These are phyloP conservation scores for Myathropa florea DNA, from an alignment of 2,888 invertebrate genomes.

Conservation along the genomic window DNA sequence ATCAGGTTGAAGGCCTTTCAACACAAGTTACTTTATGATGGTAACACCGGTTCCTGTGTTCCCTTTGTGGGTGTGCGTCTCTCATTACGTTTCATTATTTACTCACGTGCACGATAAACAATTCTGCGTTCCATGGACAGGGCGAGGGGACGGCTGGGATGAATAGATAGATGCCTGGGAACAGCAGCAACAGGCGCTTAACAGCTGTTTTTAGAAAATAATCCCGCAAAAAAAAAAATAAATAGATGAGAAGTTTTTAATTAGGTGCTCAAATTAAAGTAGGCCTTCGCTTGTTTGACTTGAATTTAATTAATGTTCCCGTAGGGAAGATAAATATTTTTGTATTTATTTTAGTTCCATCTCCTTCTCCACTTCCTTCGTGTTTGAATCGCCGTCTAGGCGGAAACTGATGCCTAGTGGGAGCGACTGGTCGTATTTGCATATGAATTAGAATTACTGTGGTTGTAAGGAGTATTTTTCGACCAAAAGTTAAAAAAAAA, in stretches of 20 bases:
- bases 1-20: slow-evolving; percentile 8
- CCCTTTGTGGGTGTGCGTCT: neutral
- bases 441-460: neutral
- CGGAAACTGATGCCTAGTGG: neutral
- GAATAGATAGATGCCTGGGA: too few species aligned
- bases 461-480: neutral
- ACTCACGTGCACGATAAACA: slow-evolving; percentile 30
- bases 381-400: neutral
- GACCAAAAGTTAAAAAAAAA: neutral
- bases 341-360: neutral
- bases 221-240: neutral
- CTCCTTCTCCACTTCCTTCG: neutral
- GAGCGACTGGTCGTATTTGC: neutral
- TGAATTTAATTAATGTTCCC: slow-evolving; percentile 5
- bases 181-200: neutral
- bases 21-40: slow-evolving; percentile 9
- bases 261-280: slow-evolving; percentile 11
- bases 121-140: neutral
- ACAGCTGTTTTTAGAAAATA: neutral
- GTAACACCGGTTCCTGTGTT: slow-evolving; percentile 4
- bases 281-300: neutral
- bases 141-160: neutral
- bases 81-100: slow-evolving; percentile 37
- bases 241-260: neutral
- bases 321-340: neutral